phyloP scores from a whole-genome alignment of 2,888 invertebrate genomes.

The Neoscelio sp. region DNA sequence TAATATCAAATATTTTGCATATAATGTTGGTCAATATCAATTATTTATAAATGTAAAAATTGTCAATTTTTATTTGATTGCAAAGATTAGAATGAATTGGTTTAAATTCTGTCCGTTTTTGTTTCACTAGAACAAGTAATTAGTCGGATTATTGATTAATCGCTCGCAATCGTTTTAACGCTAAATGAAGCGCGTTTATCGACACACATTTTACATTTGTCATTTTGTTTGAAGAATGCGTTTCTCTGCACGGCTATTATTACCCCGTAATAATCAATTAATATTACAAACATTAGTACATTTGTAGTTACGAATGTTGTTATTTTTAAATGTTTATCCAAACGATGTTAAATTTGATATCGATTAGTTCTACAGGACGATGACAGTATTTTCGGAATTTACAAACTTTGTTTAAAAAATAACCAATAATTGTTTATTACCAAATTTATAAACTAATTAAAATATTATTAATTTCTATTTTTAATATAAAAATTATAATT shows the following conservation, averaged over 20 bases:
- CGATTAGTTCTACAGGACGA: too few species aligned
- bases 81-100: too few species aligned
- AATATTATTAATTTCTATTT: too few species aligned
- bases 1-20: too few species aligned
- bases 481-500: not conserved
- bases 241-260: slow-evolving; percentile 75
- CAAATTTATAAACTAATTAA: too few species aligned
- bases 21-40: too few species aligned
- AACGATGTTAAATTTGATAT: slow-evolving; percentile 46
- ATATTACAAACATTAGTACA: slow-evolving; percentile 47
- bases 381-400: too few species aligned
- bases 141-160: slow-evolving; percentile 27
- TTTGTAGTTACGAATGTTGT: slow-evolving; percentile 22
- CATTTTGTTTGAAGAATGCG: slow-evolving; percentile 77
- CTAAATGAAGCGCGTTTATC: slow-evolving; percentile 46
- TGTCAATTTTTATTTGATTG: too few species aligned
- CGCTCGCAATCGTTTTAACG: slow-evolving; percentile 46
- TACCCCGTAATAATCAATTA: slow-evolving; percentile 59
- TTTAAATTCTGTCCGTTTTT: too few species aligned
- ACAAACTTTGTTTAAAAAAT: too few species aligned
- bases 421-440: too few species aligned
- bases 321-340: slow-evolving; percentile 6
- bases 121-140: slow-evolving; percentile 8
- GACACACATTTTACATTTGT: slow-evolving; percentile 68
- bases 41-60: too few species aligned